Evolutionary conservation across 2,113 vertebrate genomes (phyloP).

Genomic region (Turdus rufiventris): DNA sequence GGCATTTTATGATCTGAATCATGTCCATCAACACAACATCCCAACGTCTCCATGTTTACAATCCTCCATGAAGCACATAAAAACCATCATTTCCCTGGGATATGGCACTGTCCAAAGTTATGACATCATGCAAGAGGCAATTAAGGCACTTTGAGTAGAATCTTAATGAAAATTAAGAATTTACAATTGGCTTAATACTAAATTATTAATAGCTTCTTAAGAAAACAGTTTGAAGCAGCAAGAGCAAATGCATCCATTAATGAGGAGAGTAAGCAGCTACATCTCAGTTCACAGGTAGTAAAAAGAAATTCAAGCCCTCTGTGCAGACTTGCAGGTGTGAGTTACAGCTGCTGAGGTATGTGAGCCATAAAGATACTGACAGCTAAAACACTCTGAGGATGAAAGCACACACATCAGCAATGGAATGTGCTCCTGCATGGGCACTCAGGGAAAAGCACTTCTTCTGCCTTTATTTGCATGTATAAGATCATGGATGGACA

Average conservation of each 20-base stretch:
- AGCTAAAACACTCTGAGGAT: not conserved
- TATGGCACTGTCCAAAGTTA: not conserved
- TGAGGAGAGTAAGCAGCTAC: not conserved
- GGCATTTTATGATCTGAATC: not conserved
- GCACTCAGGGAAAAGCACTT: not conserved
- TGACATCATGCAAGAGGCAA: not conserved
- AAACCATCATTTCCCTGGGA: not conserved
- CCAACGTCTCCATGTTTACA: not conserved
- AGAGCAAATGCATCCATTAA: not conserved
- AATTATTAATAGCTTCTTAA: not conserved
- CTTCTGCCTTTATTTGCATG: not conserved
- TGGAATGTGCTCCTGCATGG: conserved; percentile 6
- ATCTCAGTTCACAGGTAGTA: not conserved
- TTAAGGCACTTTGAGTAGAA: not conserved
- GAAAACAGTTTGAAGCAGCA: not conserved
- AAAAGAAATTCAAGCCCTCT: not conserved
- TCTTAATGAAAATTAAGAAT: not conserved
- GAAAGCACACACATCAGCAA: not conserved
- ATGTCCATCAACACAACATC: not conserved
- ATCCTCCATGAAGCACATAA: not conserved
- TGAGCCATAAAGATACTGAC: not conserved
- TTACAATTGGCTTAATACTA: not conserved
- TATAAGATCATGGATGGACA: not conserved
- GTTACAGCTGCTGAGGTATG: not conserved
- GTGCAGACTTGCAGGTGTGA: not conserved